Evolutionary conservation across 2,113 vertebrate species (phyloP).

Genomic region (Pleuronectes platessa): DNA sequence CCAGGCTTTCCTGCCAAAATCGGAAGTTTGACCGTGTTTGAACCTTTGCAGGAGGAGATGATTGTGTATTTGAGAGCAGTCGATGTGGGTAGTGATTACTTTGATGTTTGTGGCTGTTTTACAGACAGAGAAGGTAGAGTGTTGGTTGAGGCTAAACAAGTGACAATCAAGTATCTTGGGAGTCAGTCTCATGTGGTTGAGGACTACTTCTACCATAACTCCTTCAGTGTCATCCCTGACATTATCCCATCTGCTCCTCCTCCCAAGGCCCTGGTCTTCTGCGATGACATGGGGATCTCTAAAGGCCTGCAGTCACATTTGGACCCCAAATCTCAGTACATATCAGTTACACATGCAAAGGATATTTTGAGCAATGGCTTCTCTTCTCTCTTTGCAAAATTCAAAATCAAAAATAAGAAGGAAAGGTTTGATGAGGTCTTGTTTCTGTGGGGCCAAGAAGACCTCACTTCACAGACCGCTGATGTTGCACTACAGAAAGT

Average conservation of each 20-base stretch:
- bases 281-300: constrained; percentile 82
- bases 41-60: constrained; percentile 86
- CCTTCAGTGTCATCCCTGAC: constrained; percentile 69
- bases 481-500: constrained; percentile 74
- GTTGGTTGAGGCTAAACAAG: constrained; percentile 83
- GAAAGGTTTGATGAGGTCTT: constrained; percentile 83
- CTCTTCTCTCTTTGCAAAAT: constrained; percentile 49
- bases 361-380: constrained; percentile 49
- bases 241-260: background rate
- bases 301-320: constrained; percentile 78
- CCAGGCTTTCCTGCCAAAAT: constrained; percentile 84
- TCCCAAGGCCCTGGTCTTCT: constrained; percentile 84
- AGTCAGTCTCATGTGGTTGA: constrained; percentile 72
- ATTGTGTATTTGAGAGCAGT: constrained; percentile 83
- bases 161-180: constrained; percentile 80
- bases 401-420: constrained; percentile 66
- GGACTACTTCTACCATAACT: constrained; percentile 85
- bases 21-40: constrained; percentile 82
- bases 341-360: constrained; percentile 73
- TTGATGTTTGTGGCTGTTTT: constrained; percentile 88
- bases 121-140: constrained; percentile 81
- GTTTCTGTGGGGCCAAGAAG: constrained; percentile 86
- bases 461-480: constrained; percentile 69
- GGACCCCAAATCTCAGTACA: constrained; percentile 75
- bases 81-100: constrained; percentile 71